phyloP scores from a whole-genome alignment of 2,797 vertebrate species.

The Liasis olivaceus region DNA sequence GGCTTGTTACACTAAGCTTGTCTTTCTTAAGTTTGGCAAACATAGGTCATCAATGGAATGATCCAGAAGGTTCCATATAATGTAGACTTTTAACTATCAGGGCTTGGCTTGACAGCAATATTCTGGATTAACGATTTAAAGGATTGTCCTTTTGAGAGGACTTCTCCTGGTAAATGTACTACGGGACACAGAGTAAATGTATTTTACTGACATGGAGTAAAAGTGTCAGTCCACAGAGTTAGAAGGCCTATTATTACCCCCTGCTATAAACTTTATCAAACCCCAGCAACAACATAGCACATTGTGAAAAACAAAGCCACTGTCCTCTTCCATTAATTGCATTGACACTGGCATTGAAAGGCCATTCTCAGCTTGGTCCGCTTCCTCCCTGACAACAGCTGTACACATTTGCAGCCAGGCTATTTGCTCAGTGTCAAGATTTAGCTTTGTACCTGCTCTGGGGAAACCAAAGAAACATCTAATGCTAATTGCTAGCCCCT shows the following conservation, averaged over 20 bases:
- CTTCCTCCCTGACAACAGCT: background rate
- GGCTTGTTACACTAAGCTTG: background rate
- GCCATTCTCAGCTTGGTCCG: background rate
- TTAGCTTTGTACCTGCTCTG: background rate
- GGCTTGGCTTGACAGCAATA: background rate
- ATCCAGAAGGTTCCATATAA: background rate
- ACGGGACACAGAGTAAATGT: background rate
- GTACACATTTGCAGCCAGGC: background rate
- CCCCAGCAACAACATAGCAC: background rate
- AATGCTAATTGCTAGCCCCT: background rate
- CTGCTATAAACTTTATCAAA: background rate
- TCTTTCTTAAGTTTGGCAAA: background rate
- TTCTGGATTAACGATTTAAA: background rate
- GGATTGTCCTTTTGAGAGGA: background rate
- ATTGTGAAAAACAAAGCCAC: background rate
- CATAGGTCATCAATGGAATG: background rate
- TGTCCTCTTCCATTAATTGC: background rate
- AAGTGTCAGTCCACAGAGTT: background rate
- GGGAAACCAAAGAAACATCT: background rate
- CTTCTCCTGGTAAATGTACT: background rate
- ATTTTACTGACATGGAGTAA: background rate
- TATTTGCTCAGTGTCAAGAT: background rate
- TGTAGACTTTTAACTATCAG: background rate
- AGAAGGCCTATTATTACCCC: background rate
- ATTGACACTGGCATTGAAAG: background rate